A percentile compares a stretch with the other conserved stretches of the same genome.
Conservation (phyloP, 1,140 invertebrate species). For the Drosophila nigrodunni region DNA sequence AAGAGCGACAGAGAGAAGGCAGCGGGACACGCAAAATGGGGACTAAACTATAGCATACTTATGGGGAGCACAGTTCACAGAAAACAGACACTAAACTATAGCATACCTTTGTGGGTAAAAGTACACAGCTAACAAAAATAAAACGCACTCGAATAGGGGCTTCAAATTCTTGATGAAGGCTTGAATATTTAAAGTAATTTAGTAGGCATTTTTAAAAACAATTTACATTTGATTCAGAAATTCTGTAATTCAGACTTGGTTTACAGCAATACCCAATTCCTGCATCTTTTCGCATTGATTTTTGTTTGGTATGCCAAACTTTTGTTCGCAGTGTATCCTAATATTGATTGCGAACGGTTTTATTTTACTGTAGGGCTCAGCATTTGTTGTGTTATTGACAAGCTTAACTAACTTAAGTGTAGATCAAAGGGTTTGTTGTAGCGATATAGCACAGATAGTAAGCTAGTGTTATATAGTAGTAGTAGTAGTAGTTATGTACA, state of each 20-base stretch:
- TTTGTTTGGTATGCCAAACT: no score
- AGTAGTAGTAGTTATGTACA: constrained; percentile 24
- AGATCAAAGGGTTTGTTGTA: constrained; percentile 6
- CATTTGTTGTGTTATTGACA: constrained; percentile 52
- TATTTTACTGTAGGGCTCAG: constrained; percentile 40
- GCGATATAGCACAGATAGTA: constrained; percentile 7
- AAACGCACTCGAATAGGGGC: no score
- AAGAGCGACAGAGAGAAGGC: not conserved
- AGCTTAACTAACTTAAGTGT: constrained; percentile 48
- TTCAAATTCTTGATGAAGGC: no score
- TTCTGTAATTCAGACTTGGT: no score
- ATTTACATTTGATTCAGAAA: no score
- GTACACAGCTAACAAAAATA: no score
- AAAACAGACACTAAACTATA: not conserved
- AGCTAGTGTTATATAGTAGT: constrained; percentile 23
- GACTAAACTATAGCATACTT: not conserved
- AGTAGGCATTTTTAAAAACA: no score
- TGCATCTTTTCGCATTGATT: no score
- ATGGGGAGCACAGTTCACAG: no score
- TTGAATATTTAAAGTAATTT: no score
- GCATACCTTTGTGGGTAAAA: no score
- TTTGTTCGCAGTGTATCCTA: not conserved
- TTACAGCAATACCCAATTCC: no score
- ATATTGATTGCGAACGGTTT: not conserved
- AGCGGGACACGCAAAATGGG: not conserved